These are phyloP conservation scores for Noctua fimbriata DNA, from an alignment of 2,888 invertebrate species.

Conservation along the genomic window DNA sequence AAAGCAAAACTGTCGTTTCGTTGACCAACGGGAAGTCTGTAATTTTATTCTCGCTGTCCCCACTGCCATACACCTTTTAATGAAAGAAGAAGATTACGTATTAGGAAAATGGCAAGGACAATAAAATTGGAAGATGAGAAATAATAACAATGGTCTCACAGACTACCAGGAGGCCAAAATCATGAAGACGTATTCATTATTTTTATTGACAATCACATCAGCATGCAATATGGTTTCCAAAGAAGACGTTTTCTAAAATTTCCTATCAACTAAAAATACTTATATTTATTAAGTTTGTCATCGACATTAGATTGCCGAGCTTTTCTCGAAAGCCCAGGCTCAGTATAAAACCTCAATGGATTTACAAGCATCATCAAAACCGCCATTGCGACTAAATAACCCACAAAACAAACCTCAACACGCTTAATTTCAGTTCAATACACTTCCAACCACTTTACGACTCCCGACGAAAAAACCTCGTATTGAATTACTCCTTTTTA, in stretches of 20 bases:
- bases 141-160: no score
- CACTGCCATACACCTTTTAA: no score
- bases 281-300: not conserved
- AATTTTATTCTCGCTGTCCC: no score
- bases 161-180: no score
- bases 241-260: not conserved
- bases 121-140: no score
- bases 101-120: no score
- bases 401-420: slow-evolving; percentile 44
- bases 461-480: slow-evolving; percentile 48
- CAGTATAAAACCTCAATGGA: not conserved
- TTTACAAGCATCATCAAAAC: not conserved
- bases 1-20: no score
- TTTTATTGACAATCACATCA: not conserved
- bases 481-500: slow-evolving; percentile 71
- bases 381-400: slow-evolving; percentile 21
- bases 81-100: no score
- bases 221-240: not conserved
- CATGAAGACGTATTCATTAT: no score
- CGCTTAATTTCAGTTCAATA: slow-evolving; percentile 59
- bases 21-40: no score
- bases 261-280: not conserved
- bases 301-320: not conserved
- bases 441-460: slow-evolving; percentile 55
- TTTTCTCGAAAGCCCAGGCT: not conserved